A percentile compares a stretch with the other conserved stretches of the same genome.
Conservation (phyloP, 2,888 invertebrate species). For the Fragum fragum region DNA sequence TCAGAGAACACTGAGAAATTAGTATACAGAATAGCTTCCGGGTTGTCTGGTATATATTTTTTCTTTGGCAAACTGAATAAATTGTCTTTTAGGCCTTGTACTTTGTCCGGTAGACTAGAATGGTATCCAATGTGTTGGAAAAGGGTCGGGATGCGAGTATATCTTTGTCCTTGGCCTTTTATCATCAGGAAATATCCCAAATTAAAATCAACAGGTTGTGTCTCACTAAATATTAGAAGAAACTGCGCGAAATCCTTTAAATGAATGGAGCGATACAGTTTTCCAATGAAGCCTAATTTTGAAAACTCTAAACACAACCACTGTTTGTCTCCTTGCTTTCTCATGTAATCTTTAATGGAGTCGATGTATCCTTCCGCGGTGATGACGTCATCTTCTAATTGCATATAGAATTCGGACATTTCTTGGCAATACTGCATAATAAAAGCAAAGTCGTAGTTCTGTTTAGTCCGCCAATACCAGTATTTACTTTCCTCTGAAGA, state of each 20-base stretch:
- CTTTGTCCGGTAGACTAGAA: slow-evolving; percentile 75
- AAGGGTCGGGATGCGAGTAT: slow-evolving; percentile 72
- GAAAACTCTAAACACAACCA: slow-evolving; percentile 81
- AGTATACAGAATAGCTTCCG: slow-evolving; percentile 84
- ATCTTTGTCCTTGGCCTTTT: slow-evolving; percentile 65
- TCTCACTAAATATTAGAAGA: slow-evolving; percentile 81
- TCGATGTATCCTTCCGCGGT: slow-evolving; percentile 82
- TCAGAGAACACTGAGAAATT: slow-evolving; percentile 82
- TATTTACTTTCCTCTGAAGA: slow-evolving; percentile 76
- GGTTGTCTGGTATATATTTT: slow-evolving; percentile 81
- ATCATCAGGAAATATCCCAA: slow-evolving; percentile 73
- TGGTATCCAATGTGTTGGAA: slow-evolving; percentile 78
- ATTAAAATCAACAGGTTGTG: slow-evolving; percentile 77
- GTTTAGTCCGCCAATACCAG: slow-evolving; percentile 86
- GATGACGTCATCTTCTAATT: slow-evolving; percentile 86
- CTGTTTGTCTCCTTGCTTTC: slow-evolving; percentile 63
- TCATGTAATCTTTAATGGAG: slow-evolving; percentile 84
- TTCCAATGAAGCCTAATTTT: slow-evolving; percentile 78
- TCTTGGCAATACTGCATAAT: slow-evolving; percentile 83
- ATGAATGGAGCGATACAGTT: slow-evolving; percentile 72
- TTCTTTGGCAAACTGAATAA: slow-evolving; percentile 74
- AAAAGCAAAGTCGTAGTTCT: slow-evolving; percentile 86
- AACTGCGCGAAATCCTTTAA: slow-evolving; percentile 76
- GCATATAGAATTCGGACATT: slow-evolving; percentile 85
- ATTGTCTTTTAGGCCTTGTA: slow-evolving; percentile 74